Evolutionary conservation across 2,888 invertebrate genomes (phyloP).

Genomic region (Magallana nippona): DNA sequence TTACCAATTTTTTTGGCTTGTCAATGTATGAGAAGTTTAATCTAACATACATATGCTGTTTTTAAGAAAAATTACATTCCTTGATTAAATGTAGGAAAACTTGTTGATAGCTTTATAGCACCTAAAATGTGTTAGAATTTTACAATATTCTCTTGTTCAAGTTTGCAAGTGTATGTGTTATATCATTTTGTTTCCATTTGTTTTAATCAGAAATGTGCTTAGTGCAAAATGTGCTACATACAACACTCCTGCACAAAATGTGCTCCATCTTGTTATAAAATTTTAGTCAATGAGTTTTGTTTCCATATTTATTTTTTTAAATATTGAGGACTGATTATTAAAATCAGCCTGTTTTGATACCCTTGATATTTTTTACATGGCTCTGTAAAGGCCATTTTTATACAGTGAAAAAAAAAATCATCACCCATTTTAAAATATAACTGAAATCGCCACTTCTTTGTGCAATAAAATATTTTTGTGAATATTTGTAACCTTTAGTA

Average conservation of each 20-base stretch:
- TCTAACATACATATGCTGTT: no score
- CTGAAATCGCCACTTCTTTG: constrained; percentile 8
- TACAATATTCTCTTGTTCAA: background rate
- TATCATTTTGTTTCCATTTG: background rate
- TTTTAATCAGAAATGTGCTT: background rate
- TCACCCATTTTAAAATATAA: background rate
- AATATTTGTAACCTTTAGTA: background rate
- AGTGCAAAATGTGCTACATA: background rate
- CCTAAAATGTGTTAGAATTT: background rate
- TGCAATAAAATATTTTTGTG: constrained; percentile 6
- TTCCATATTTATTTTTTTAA: background rate
- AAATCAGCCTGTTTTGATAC: background rate
- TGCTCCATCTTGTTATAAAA: constrained; percentile 9
- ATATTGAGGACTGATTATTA: background rate
- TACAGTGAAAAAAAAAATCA: background rate
- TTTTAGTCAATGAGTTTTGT: background rate
- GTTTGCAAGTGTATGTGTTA: background rate
- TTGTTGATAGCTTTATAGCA: no score
- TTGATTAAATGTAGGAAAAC: no score
- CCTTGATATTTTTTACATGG: background rate
- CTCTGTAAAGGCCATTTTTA: background rate
- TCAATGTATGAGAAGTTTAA: no score
- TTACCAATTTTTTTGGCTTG: no score
- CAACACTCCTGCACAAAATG: constrained; percentile 1
- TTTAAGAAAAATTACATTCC: no score